Base-by-base conservation (phyloP, 2,888 invertebrate species). In the Acutogordius australiensis region DNA sequence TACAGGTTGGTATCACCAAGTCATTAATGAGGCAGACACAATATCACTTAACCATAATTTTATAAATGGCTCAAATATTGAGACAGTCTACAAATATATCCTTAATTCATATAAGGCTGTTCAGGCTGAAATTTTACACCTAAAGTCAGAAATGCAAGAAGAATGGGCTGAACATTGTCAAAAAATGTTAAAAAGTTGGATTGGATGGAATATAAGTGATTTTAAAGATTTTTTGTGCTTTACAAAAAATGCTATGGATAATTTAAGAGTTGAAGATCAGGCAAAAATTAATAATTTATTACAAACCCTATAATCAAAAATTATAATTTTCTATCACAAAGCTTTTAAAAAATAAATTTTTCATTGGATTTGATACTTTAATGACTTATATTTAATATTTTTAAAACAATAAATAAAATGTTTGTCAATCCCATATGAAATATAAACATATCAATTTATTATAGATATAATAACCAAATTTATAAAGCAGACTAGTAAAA, bases 41-140 rank as follows among this genome's bases (percentile, higher is more conserved):
- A 82, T 94, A 67, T 94, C 94, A 0, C 78, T 97, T 57, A 97
- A 97, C 72, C 94, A 94, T 70, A 97, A 97, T 70, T 91, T 90
- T 84, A 77, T 90, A 62, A 94, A 94, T 75, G 84, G 80, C 0
- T 82, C 83, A 67, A 91, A 90, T 68, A 75, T 88, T 63, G 70
- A 75, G 61, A 70, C 72, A 51, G 78, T 84, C 66, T 86, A 82
- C 81, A 66, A 72, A 1, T 77, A 79, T 57, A 70, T 91, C 57
- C 73, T 76, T 63, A 70, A 71, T 29, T 78, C 78, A 66, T 74
- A 85, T 62, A 60, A 68, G 37, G 77, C 77, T 60, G 83, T 87
- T 1, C 77, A 81, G 71, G 74, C 75, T 63, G 85, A 87, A 74
- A 82, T 90, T 62, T 72, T 75, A 28, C 84, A 88, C 68, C n/a